Evolutionary conservation across 2,797 vertebrate genomes (phyloP), one percentile per base, ranked within the genome.

Genomic region (Fistularia commersonii): DNA sequence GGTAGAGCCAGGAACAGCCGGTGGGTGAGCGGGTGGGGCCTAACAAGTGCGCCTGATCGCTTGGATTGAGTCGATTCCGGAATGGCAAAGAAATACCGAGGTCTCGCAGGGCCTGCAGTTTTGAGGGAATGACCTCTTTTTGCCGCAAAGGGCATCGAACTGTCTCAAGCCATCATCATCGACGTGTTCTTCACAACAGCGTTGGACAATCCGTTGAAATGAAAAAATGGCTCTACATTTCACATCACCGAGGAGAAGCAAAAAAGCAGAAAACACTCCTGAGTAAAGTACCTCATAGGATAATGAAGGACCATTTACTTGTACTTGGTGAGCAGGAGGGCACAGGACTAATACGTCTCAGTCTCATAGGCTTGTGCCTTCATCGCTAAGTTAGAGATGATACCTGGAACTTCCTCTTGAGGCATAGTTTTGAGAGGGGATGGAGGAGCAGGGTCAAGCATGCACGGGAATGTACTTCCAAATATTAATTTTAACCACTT

Each of bases 401-500:
- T 69, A 83, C 78, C 80, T 80, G 77, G 69, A 76, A 74, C 82
- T 74, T 81, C 76, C 57, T 41, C 76, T 83, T 78, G 69, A 84
- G 76, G 64, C 70, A 61, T 64, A 66, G 59, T 71, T 80, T 81
- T 61, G 39, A 61, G 53, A 61, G 72, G 48, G 50, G 49, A 32
- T 42, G 45, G 56, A 56, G 23, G 23, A 4, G 32, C 6, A 32
- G 52, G 51, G 41, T 69, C 31, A 52, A 71, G 68, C 55, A 51
- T 74, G 60, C 48, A 61, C 61, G 53, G 66, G 54, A 67, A 69
- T 38, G 7, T 8, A 50, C 66, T 76, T 77, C 54, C 74, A 75
- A 76, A 81, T 71, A 77, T 74, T 58, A 48, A 74, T 73, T 79
- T 87, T 72, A 83, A 82, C 82, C 70, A 79, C 74, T 87, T 80